Conservation (phyloP, 1,140 invertebrate genomes). For the Sminthurinus signatus region DNA sequence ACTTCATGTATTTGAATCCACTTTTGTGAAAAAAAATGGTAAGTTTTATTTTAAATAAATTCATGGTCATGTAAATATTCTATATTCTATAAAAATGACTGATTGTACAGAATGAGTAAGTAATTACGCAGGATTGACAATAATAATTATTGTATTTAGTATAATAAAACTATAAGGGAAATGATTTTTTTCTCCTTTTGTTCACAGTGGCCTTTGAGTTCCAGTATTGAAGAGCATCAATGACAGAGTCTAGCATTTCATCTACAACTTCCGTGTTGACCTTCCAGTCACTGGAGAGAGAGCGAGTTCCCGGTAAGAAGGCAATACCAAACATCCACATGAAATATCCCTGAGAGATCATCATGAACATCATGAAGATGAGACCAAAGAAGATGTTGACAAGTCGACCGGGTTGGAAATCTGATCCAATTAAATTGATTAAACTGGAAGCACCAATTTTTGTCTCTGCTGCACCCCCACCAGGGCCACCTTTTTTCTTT, state of each 20-base stretch:
- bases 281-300: slow-evolving; percentile 26
- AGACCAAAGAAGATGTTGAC: slow-evolving; percentile 34
- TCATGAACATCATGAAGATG: slow-evolving; percentile 21
- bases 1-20: no score
- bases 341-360: slow-evolving; percentile 13
- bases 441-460: neutral
- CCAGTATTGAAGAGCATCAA: slow-evolving; percentile 33
- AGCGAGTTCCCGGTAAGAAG: slow-evolving; percentile 36
- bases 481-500: neutral
- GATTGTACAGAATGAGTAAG: no score
- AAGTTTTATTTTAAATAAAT: no score
- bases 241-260: neutral
- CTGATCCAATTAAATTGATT: slow-evolving; percentile 18
- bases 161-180: no score
- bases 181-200: neutral
- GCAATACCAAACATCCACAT: slow-evolving; percentile 23
- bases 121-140: no score
- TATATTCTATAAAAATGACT: no score
- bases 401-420: slow-evolving; percentile 34
- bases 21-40: no score
- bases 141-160: no score
- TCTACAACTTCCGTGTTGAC: slow-evolving; percentile 17
- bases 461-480: neutral
- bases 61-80: no score
- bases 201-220: slow-evolving; percentile 11